Evolutionary conservation across 92 coral and sea anemone genomes (phyloP).

Genomic region (Pocillopora grandis): DNA sequence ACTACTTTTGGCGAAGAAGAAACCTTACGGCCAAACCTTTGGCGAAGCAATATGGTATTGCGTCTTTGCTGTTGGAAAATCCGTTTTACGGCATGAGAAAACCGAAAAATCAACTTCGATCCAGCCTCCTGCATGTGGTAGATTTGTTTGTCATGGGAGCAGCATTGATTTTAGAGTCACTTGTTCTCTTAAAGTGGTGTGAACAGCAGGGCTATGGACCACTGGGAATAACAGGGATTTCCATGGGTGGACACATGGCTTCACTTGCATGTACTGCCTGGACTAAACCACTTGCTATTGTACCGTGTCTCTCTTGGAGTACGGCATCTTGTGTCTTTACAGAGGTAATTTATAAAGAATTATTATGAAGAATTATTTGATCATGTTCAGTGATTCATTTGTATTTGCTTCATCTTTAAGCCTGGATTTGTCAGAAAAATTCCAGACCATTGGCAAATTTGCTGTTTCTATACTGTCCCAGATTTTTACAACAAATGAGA

Average conservation of each 20-base stretch:
- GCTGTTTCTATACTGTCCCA: too few relatives aligned
- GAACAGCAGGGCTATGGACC: slow-evolving; percentile 88
- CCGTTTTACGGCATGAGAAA: slow-evolving; percentile 92
- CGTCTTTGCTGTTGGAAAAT: slow-evolving; percentile 84
- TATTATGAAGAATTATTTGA: too few relatives aligned
- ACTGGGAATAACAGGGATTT: slow-evolving; percentile 87
- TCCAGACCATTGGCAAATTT: too few relatives aligned
- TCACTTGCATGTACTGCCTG: slow-evolving; percentile 96
- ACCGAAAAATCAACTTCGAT: slow-evolving; percentile 87
- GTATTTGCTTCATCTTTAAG: too few relatives aligned
- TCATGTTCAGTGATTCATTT: too few relatives aligned
- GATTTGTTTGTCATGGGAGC: slow-evolving; percentile 97
- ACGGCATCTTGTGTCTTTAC: slow-evolving; percentile 97
- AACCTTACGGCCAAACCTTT: slow-evolving; percentile 95
- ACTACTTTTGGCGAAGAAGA: slow-evolving; percentile 93
- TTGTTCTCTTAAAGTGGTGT: slow-evolving; percentile 88
- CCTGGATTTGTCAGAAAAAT: too few relatives aligned
- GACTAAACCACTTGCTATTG: slow-evolving; percentile 92
- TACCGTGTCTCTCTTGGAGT: slow-evolving; percentile 95
- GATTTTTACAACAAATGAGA: too few relatives aligned
- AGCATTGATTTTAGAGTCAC: slow-evolving; percentile 83
- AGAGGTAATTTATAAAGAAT: slow-evolving; percentile 50
- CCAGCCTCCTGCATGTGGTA: slow-evolving; percentile 84
- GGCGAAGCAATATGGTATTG: slow-evolving; percentile 74
- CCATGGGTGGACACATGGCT: slow-evolving; percentile 99